Evolutionary conservation across 2,113 vertebrate species (phyloP).

Genomic region (Periophthalmus modestus): DNA sequence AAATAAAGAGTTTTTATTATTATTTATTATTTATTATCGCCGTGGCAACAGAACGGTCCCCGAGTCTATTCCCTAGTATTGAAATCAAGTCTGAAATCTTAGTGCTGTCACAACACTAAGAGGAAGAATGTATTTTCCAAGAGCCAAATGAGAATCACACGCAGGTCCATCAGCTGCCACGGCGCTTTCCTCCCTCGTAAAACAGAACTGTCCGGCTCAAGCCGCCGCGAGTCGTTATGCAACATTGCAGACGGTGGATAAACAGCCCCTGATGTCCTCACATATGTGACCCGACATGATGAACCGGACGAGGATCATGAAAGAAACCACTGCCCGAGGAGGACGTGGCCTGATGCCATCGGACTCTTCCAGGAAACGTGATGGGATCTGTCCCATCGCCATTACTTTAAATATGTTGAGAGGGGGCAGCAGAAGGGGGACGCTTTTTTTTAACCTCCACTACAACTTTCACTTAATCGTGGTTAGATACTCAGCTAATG

Average conservation of each 20-base stretch:
- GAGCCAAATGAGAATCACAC: constrained; percentile 55
- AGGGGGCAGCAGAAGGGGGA: neutral
- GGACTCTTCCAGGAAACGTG: constrained; percentile 7
- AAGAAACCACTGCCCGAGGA: constrained; percentile 14
- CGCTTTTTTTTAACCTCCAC: too few relatives aligned
- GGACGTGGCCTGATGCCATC: constrained; percentile 26
- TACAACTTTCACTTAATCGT: neutral
- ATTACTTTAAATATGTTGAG: constrained; percentile 24
- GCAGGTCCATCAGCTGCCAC: constrained; percentile 47
- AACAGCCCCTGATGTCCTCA: constrained; percentile 25
- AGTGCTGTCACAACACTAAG: too few relatives aligned
- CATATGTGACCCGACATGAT: constrained; percentile 20
- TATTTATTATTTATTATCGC: too few relatives aligned
- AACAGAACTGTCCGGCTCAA: constrained; percentile 46
- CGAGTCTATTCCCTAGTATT: too few relatives aligned
- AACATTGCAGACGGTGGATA: constrained; percentile 49
- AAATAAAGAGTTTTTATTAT: too few relatives aligned
- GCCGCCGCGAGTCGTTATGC: constrained; percentile 42
- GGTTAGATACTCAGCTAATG: neutral
- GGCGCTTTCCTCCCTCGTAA: constrained; percentile 54
- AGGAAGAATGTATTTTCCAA: constrained; percentile 36
- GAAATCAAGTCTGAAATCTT: too few relatives aligned
- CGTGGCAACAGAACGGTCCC: too few relatives aligned
- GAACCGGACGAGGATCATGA: constrained; percentile 41
- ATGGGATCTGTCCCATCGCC: constrained; percentile 6